A percentile compares a stretch with the other conserved stretches of the same genome.
Conservation (phyloP, 2,113 vertebrate genomes). For the Hoplias malabaricus region DNA sequence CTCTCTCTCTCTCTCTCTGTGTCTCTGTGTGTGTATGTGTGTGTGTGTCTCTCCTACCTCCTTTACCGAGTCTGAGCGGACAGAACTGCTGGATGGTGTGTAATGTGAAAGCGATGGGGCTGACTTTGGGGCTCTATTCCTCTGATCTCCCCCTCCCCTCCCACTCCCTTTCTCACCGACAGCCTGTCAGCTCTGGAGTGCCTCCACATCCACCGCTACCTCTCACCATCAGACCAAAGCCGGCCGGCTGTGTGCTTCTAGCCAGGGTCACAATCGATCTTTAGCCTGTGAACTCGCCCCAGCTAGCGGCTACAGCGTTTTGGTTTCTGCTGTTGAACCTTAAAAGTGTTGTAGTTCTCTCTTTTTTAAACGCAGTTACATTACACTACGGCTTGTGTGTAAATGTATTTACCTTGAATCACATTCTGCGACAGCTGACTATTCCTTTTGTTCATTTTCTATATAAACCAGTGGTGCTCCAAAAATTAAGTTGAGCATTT, state of each 20-base stretch:
- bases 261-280: constrained; percentile 36
- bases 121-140: neutral
- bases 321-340: neutral
- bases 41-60: neutral
- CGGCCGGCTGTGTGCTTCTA: constrained; percentile 5
- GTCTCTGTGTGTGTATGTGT: too few relatives aligned
- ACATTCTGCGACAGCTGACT: too few relatives aligned
- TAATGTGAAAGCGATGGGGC: constrained; percentile 12
- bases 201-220: constrained; percentile 7
- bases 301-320: neutral
- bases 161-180: constrained; percentile 18
- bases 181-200: constrained; percentile 32
- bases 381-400: too few relatives aligned
- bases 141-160: constrained; percentile 38
- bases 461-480: too few relatives aligned
- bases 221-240: constrained; percentile 5
- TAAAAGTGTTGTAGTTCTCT: neutral
- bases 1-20: neutral
- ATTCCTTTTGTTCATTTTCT: too few relatives aligned
- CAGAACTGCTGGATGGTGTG: constrained; percentile 5
- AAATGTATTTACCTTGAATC: too few relatives aligned
- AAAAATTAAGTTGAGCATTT: too few relatives aligned
- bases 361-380: neutral
- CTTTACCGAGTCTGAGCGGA: neutral
- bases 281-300: constrained; percentile 1